A percentile compares a stretch with the other conserved stretches of the same genome.
These are phyloP conservation scores for human (Homo sapiens) DNA, from an alignment of 2,113 vertebrate genomes.

Conservation along the genomic window GRCh38 chr18:37137001-37137500, in stretches of 20 bases:
- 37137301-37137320: not conserved
- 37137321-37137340: not conserved
- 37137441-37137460: not conserved
- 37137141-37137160: not conserved
- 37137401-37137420: not conserved
- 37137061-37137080: conserved; percentile 22
- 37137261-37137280: not conserved
- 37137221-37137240: not conserved
- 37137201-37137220: not conserved
- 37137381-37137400: not conserved
- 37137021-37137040: conserved; percentile 38
- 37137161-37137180: not conserved
- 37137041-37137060: conserved; percentile 1
- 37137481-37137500: not conserved
- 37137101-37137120: not conserved
- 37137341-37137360: not conserved
- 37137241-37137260: not conserved
- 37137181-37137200: not conserved
- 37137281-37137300: not conserved
- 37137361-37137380: not conserved
- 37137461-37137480: not conserved
- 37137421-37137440: not conserved
- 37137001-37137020: conserved; percentile 36
- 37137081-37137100: not conserved
- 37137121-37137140: not conserved